phyloP scores from a whole-genome alignment of 2,113 vertebrate genomes.

The Synchiropus splendidus region DNA sequence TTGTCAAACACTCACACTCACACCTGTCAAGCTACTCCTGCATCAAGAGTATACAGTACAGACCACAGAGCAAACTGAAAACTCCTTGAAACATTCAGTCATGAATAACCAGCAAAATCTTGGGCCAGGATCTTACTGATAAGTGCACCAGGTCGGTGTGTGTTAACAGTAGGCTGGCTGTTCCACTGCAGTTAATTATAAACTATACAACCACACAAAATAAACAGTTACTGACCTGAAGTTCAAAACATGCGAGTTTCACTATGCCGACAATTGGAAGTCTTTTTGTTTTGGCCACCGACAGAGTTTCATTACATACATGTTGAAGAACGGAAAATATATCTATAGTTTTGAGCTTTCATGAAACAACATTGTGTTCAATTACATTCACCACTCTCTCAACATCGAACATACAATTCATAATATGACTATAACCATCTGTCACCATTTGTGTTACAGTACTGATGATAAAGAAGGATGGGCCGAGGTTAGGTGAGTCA shows the following conservation, averaged over 20 bases:
- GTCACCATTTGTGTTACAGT: too few relatives aligned
- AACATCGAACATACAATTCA: too few relatives aligned
- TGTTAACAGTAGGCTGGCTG: conserved; percentile 2
- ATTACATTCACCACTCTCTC: too few relatives aligned
- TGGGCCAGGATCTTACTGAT: too few relatives aligned
- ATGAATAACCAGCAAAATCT: neutral
- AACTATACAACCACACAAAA: conserved; percentile 1
- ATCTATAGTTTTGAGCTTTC: too few relatives aligned
- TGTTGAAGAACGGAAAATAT: too few relatives aligned
- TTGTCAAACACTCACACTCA: neutral
- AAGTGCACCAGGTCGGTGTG: neutral
- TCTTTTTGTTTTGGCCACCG: neutral
- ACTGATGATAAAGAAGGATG: too few relatives aligned
- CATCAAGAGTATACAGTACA: neutral
- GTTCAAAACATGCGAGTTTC: neutral
- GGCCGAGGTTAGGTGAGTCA: too few relatives aligned
- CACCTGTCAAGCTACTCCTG: too few relatives aligned
- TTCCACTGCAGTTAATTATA: neutral
- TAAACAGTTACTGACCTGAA: neutral
- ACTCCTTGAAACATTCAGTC: neutral
- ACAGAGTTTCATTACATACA: neutral
- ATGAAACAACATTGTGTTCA: too few relatives aligned
- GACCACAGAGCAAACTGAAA: neutral
- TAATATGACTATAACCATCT: too few relatives aligned
- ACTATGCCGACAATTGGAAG: neutral